These are phyloP conservation scores for Rambutsinella grinnellia DNA, from an alignment of 2,888 invertebrate species.

Conservation along the genomic window DNA sequence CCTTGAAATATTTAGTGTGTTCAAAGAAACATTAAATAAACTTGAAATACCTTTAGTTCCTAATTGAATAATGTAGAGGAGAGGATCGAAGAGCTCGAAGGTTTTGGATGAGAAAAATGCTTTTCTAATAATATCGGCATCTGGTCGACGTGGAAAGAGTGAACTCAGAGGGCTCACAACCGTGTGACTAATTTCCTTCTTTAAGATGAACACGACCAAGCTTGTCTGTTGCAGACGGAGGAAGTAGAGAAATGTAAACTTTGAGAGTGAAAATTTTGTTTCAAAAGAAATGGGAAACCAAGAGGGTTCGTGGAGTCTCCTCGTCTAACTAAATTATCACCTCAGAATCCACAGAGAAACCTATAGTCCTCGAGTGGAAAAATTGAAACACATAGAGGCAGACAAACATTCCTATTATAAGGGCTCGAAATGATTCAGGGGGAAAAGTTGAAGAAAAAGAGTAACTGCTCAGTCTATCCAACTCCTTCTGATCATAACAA, in stretches of 20 bases:
- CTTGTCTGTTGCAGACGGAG: constrained; percentile 2
- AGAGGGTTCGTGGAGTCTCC: constrained; percentile 14
- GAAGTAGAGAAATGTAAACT: constrained; percentile 44
- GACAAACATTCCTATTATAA: constrained; percentile 5
- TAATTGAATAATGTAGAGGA: background rate
- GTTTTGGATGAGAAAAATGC: background rate
- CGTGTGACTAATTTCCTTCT: constrained; percentile 26
- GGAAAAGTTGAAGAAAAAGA: background rate
- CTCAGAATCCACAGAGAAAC: constrained; percentile 32
- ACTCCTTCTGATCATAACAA: constrained; percentile 55
- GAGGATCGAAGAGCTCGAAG: background rate
- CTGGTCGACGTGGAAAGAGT: constrained; percentile 14
- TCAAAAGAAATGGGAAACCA: constrained; percentile 16
- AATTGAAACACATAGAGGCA: background rate
- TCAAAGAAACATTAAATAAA: background rate
- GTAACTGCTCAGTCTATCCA: background rate
- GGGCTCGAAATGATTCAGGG: background rate
- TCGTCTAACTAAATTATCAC: constrained; percentile 53
- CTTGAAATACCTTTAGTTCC: background rate
- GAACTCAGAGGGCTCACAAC: constrained; percentile 3
- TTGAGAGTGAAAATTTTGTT: constrained; percentile 49
- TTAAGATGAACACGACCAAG: constrained; percentile 28
- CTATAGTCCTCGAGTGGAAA: background rate
- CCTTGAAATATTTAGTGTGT: background rate
- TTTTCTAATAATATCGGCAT: constrained; percentile 24